Evolutionary conservation across 2,888 invertebrate genomes (phyloP).

Genomic region (Tipula confusa): DNA sequence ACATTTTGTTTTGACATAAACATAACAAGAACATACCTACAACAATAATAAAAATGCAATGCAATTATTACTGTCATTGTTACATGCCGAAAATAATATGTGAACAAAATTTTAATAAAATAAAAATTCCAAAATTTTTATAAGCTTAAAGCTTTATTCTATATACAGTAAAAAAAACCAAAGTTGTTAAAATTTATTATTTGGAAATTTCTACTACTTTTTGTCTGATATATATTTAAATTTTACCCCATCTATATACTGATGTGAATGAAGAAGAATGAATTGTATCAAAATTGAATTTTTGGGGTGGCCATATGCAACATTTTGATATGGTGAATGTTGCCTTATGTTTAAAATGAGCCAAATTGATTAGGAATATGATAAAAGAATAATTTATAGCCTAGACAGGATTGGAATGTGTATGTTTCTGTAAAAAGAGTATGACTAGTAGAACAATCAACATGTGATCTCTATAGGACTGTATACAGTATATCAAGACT

Average conservation of each 20-base stretch:
- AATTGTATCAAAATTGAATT: background rate
- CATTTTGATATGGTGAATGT: background rate
- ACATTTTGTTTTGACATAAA: background rate
- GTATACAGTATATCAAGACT: no score
- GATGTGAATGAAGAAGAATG: background rate
- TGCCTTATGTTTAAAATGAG: background rate
- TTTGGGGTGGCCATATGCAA: background rate
- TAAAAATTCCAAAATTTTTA: background rate
- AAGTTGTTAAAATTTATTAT: background rate
- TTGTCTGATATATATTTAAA: background rate
- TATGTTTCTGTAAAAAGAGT: no score
- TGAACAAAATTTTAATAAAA: background rate
- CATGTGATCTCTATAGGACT: no score
- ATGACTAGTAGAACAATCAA: no score
- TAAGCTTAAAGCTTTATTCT: background rate
- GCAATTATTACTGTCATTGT: background rate
- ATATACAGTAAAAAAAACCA: background rate
- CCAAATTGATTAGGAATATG: background rate
- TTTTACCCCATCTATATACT: background rate
- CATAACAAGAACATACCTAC: background rate
- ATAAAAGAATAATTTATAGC: background rate
- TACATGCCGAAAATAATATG: background rate
- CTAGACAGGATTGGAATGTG: background rate
- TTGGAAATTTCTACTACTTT: background rate
- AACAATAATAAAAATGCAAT: background rate